Evolutionary conservation across 1,140 invertebrate species (phyloP), one percentile per base, ranked within the genome.

Genomic region (Radopholus similis): DNA sequence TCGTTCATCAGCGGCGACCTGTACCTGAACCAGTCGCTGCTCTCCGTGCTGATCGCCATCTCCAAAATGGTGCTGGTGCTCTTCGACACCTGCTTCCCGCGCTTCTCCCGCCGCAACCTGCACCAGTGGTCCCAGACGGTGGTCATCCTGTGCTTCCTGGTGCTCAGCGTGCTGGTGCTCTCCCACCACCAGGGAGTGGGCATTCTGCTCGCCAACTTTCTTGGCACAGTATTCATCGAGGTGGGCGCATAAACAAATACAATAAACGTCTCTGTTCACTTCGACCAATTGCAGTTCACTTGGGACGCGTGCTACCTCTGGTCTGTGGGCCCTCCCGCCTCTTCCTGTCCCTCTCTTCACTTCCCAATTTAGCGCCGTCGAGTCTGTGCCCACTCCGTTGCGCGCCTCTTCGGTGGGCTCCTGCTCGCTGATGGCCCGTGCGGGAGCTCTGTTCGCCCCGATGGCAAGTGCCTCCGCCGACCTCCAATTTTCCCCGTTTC

Each of bases 231-330:
- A 0, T 80, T 80, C 64, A 78, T 80, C 62, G 58, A 60, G n/a
- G n/a, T n/a, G n/a, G n/a, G n/a, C n/a, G n/a, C n/a, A n/a, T n/a
- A n/a, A n/a, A n/a, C n/a, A n/a, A n/a, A 28, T 51, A 11, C 9
- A 28, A 28, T 51, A 47, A 47, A 47, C 23, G 23, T 18, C 23
- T 47, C 18, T 47, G 18, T 4, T 18, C 23, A 47, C 23, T 47
- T 4, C 23, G 18, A 47, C 18, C 4, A 2, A 26, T 51, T 51
- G 26, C 9, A 26, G 5, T 44, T 60, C 30, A 44, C 30, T 9
- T 80, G 77, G 77, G 77, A 79, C 66, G 77, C 77, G 4, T 80
- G 77, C 32, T 79, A 79, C 62, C 68, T 79, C 1, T 80, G 77
- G 56, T 77, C 11, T 42, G 2, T 13, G 18, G 1, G 1, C 11